Evolutionary conservation across 2,888 invertebrate species (phyloP), one percentile per base, ranked within the genome.

Genomic region (Rambutsinella grinnellia): DNA sequence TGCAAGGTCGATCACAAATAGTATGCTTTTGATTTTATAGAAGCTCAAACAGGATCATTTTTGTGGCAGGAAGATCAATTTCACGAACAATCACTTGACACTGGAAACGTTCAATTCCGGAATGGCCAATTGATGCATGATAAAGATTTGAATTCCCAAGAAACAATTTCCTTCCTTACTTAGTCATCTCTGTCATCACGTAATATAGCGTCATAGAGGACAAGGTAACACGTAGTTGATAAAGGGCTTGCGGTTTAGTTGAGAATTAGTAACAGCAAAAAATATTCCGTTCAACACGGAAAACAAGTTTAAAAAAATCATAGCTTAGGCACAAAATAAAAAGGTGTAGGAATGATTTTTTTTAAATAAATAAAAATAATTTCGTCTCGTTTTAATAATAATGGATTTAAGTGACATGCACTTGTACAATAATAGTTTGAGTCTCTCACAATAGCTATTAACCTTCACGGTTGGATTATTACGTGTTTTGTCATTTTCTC

Each of bases 381-480:
- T 36, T 36, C 13, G 36, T 27, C 13, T 21, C 54, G 24, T 46
- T n/a, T n/a, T n/a, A n/a, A n/a, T n/a, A n/a, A n/a, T n/a, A n/a
- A n/a, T n/a, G n/a, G n/a, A n/a, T n/a, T 36, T n/a, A 51, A 60
- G 3, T 46, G 57, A 66, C 67, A 56, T 19, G 44, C 28, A 63
- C 36, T 49, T 49, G 3, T 5, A 17, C 49, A 49, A 49, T 49
- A 17, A 49, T 49, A 47, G 74, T 62, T 53, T 61, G 60, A 60
- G 56, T 49, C 6, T 36, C 44, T 21, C 23, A 66, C 63, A 60
- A 56, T 76, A 65, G 47, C 47, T 61, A 47, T 36, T 66, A 76
- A 57, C 76, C 76, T 76, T 76, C 76, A 76, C 66, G 76, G 28
- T 60, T 76, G 54, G 76, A 53, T 70, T 36, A 36, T 36, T 36